phyloP scores from a whole-genome alignment of 1,140 invertebrate genomes.

The Heliconius congener region DNA sequence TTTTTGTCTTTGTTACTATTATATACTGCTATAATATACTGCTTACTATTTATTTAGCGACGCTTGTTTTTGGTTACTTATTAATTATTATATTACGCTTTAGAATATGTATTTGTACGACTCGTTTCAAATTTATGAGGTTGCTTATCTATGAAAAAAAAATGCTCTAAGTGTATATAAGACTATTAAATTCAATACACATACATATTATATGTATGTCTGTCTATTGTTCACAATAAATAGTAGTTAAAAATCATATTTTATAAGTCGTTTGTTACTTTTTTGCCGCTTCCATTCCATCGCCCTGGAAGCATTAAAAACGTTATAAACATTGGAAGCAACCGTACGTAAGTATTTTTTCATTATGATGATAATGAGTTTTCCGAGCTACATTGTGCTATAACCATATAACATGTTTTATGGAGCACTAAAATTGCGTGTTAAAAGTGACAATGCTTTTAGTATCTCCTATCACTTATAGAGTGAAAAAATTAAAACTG shows the following conservation, averaged over 20 bases:
- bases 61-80: not conserved
- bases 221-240: not conserved
- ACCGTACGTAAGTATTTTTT: not conserved
- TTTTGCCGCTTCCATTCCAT: not conserved
- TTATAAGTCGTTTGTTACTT: not conserved
- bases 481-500: not conserved
- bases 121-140: not conserved
- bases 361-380: slow-evolving; percentile 5
- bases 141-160: not conserved
- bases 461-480: not conserved
- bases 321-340: not conserved
- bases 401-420: not conserved
- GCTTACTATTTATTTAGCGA: slow-evolving; percentile 33
- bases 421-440: not conserved
- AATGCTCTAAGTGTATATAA: not conserved
- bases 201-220: not conserved
- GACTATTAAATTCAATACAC: not conserved
- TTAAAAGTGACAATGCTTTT: slow-evolving; percentile 1
- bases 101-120: not conserved
- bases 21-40: not conserved
- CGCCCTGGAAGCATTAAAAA: not conserved
- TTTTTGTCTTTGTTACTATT: slow-evolving; percentile 43
- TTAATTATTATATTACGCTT: slow-evolving; percentile 10
- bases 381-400: slow-evolving; percentile 5
- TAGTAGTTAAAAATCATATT: not conserved